Evolutionary conservation across 2,888 invertebrate species (phyloP), one percentile per base, ranked within the genome.

Genomic region (Pseudococcus viburni): DNA sequence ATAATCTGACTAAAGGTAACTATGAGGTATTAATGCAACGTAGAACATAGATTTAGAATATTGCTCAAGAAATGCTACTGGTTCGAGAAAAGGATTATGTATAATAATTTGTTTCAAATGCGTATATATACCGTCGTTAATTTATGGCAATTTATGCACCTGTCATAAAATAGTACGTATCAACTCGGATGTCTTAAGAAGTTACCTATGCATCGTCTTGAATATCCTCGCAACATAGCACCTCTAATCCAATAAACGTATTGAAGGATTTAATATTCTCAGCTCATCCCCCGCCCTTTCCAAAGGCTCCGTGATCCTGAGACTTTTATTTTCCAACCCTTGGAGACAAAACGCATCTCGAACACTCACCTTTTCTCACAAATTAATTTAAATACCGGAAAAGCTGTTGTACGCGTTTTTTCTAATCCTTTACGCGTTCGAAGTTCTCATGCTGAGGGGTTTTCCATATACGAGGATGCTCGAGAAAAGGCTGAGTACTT

Each of bases 331-430:
- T 77, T 77, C 5, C 42, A 77, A 77, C 77, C 77, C 77, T n/a
- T n/a, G n/a, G 42, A 77, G 42, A 77, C 42, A 26, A 77, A 73
- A n/a, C 77, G 77, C 77, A 42, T 77, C 77, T 77, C n/a, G 15
- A 68, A 68, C 68, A 77, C 39, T 77, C 42, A 42, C 77, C 39
- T 77, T 42, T 77, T 77, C 42, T 42, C 39, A 26, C 42, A 77
- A 77, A 77, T 77, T 42, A 77, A 77, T 77, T 77, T 15, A 77
- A 77, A 77, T 77, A 33, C 39, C 77, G 77, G 77, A 77, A 77
- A 77, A 77, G 77, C 77, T 77, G 77, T 33, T 42, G 26, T 77
- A 77, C 77, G 77, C 77, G 77, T 26, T 77, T 77, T 77, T 77
- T 77, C 39, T 42, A 77, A 77, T 77, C 77, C 42, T 77, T 77